Evolutionary conservation across 2,797 vertebrate species (phyloP), one percentile per base, ranked within the genome.

Genomic region (Odontamblyopus lacepedii): DNA sequence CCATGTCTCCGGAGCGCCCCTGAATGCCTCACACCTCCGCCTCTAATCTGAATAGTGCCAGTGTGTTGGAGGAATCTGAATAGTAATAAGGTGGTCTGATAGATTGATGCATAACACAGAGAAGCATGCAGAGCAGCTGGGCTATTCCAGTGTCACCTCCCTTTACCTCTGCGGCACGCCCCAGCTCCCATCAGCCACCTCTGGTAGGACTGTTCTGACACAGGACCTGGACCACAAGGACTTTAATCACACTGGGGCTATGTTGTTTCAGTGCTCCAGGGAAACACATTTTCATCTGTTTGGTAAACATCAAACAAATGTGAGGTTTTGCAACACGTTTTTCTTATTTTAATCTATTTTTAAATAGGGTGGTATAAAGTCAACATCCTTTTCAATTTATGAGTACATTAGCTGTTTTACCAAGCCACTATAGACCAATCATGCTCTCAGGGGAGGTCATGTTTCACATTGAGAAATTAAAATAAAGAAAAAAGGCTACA

Each of bases 61-160:
- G 84, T 67, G 81, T 2, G 64, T 61, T 70, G 85, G 82, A 84
- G 87, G 81, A 92, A 93, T 93, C 86, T 88, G 90, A 94, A 93
- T 94, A 89, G 87, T 81, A 92, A 94, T 88, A 85, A 89, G 89
- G 77, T 61, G 38, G 71, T 75, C 80, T 94, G 93, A 94, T 92
- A 92, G 92, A 94, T 93, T 92, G 92, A 94, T 92, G 92, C 86
- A 89, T 93, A 94, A 94, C 92, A 89, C 80, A 79, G 87, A 85
- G 55, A 77, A 92, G 89, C 93, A 91, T 89, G 85, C 90, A 89
- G 81, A 87, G 77, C 83, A 86, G 87, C 72, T 26, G 27, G 76
- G 73, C 85, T 78, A 78, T 81, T 90, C 86, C 78, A 76, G 80
- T 87, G 89, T 88, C 87, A 82, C 69, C 80, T 88, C 80, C 77